These are phyloP conservation scores for Euplexia lucipara DNA, from an alignment of 2,888 invertebrate genomes.

Conservation along the genomic window DNA sequence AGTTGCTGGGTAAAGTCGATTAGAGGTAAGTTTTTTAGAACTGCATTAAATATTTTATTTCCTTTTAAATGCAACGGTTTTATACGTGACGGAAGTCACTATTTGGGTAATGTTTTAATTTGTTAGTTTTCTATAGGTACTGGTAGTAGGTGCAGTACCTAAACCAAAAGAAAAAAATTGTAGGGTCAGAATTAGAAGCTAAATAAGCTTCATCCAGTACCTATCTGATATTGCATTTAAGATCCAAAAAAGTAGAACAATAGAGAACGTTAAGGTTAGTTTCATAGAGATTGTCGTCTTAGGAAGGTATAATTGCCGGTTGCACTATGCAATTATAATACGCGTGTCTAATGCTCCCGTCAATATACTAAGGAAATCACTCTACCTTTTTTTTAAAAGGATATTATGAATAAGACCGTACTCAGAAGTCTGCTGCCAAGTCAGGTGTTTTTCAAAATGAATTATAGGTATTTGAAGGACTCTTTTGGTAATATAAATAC, in stretches of 20 bases:
- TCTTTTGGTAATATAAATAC: no score
- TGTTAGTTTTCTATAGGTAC: neutral
- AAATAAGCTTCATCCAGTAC: neutral
- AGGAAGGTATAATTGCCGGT: constrained; percentile 66
- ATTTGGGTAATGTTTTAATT: neutral
- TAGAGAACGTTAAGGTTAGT: neutral
- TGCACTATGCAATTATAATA: constrained; percentile 80
- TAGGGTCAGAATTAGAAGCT: neutral
- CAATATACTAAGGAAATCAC: constrained; percentile 78
- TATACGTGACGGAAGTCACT: neutral
- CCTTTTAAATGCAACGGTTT: neutral
- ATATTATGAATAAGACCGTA: constrained; percentile 17
- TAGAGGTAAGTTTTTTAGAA: neutral
- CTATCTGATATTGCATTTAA: no score
- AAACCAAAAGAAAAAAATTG: no score
- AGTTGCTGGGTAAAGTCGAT: constrained; percentile 1
- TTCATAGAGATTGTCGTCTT: neutral
- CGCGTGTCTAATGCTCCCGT: constrained; percentile 79
- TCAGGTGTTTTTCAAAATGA: constrained; percentile 10
- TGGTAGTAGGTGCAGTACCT: no score
- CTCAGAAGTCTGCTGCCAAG: constrained; percentile 25
- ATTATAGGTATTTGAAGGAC: neutral
- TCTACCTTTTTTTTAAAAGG: constrained; percentile 11
- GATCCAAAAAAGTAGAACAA: no score
- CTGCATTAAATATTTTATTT: constrained; percentile 16